These are phyloP conservation scores for Iguana delicatissima DNA, from an alignment of 2,797 vertebrate genomes.

Conservation along the genomic window DNA sequence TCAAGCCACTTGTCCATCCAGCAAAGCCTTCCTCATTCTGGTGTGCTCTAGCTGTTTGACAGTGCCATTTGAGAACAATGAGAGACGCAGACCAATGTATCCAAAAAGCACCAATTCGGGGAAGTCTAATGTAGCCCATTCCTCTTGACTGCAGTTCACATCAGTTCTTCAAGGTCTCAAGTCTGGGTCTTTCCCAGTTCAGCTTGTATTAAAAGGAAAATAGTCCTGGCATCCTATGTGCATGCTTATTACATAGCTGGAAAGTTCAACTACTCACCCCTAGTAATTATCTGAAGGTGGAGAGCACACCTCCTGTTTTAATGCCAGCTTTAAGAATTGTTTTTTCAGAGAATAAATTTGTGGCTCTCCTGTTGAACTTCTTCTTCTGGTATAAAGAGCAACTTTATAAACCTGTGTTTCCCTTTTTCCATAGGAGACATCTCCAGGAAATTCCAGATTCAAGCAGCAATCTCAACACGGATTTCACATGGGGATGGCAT, in stretches of 20 bases:
- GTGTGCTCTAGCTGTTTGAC: too few species aligned
- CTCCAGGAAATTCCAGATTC: constrained; percentile 85
- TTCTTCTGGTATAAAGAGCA: background rate
- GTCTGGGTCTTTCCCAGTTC: background rate
- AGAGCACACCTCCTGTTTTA: background rate
- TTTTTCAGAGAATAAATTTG: background rate
- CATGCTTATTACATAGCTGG: background rate
- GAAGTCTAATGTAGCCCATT: too few species aligned
- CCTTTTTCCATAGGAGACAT: constrained; percentile 77
- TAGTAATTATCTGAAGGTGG: background rate
- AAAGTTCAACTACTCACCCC: background rate
- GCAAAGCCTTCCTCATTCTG: too few species aligned
- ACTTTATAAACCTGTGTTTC: background rate
- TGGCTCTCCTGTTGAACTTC: background rate
- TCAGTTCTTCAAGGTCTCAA: too few species aligned
- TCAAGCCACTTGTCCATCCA: too few species aligned
- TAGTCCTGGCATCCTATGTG: background rate
- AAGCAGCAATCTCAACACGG: constrained; percentile 77
- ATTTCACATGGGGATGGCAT: constrained; percentile 80
- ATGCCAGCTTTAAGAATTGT: background rate
- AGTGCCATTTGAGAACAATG: too few species aligned
- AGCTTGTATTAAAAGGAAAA: background rate
- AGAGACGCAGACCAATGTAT: too few species aligned
- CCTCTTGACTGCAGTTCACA: too few species aligned
- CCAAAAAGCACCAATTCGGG: too few species aligned